Evolutionary conservation across 2,888 invertebrate species (phyloP), one percentile per base, ranked within the genome.

Genomic region (Anarsia innoxiella): DNA sequence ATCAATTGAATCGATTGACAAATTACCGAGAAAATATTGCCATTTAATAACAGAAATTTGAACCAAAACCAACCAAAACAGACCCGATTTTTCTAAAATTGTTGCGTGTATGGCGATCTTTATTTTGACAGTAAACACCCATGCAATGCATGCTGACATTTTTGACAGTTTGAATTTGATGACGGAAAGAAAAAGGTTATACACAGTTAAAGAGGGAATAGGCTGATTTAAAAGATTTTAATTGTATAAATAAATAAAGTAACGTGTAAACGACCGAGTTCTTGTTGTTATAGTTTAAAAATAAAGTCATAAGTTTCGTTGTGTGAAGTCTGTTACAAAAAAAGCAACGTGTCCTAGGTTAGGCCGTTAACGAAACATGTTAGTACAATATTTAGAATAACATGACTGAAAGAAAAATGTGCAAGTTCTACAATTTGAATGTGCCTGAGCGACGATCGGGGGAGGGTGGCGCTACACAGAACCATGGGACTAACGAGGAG

Each of bases 371-470:
- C 68, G 67, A 82, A 84, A 80, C 83, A 84, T 83, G 83, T 75
- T 80, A 82, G 66, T 75, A 63, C 47, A 48, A 50, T 63, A 59
- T 65, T 74, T 78, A 67, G 69, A 77, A 70, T 84, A 83, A 74
- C 78, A 84, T 84, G 84, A 84, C 78, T 74, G 84, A 84, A 76
- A 79, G 83, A 57, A 84, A 83, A 83, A 84, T 84, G 84, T 84
- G 84, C 77, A 84, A 83, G 63, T 84, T 83, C 70, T 84, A 84
- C 77, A 84, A 84, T 76, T 83, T 84, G 68, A 84, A 84, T 65
- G 80, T 83, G 66, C 84, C 84, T 66, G 83, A 84, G 59, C 79
- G 84, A 64, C 79, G 82, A 51, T 72, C 74, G 80, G 75, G 38
- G 82, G 74, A 28, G 41, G 58, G 58, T 37, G 68, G 64, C 30